phyloP scores from a whole-genome alignment of 2,888 invertebrate species.

The Mellilla xanthometata region DNA sequence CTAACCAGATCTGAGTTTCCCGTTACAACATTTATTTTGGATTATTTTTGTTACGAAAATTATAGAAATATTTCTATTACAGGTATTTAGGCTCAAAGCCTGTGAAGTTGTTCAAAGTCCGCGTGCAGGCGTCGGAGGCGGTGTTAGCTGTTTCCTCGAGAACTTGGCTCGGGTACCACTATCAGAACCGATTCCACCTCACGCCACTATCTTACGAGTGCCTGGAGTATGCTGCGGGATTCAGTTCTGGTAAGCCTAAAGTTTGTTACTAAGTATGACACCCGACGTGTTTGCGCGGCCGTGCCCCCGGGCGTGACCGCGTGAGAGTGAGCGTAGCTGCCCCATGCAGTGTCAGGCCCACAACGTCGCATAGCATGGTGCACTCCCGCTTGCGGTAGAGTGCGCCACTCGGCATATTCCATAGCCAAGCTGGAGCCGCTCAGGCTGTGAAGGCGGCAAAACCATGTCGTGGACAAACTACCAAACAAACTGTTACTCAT shows the following conservation, averaged over 20 bases:
- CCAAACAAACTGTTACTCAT: too few relatives aligned
- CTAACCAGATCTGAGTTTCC: conserved; percentile 73
- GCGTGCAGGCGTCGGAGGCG: conserved; percentile 97
- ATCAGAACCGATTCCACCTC: conserved; percentile 97
- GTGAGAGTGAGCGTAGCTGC: conserved; percentile 77
- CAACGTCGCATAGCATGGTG: conserved; percentile 84
- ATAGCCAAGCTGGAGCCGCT: conserved; percentile 87
- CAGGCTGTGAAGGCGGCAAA: conserved; percentile 86
- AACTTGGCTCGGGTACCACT: conserved; percentile 99
- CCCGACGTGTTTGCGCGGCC: conserved; percentile 62
- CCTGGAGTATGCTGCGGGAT: conserved; percentile 98
- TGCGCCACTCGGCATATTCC: conserved; percentile 87
- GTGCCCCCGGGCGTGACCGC: conserved; percentile 52
- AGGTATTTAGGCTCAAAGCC: conserved; percentile 96
- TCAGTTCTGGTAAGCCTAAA: conserved; percentile 85
- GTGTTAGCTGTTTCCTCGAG: conserved; percentile 98
- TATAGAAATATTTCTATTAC: conserved; percentile 14
- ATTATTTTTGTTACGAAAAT: too few relatives aligned
- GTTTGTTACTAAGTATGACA: too few relatives aligned
- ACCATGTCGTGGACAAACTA: conserved; percentile 87
- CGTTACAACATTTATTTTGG: too few relatives aligned
- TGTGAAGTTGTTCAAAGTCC: conserved; percentile 97
- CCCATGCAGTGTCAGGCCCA: conserved; percentile 77
- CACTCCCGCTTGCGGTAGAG: conserved; percentile 80
- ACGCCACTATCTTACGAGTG: conserved; percentile 98